Base-by-base conservation (phyloP, 2,113 vertebrate genomes). In the Nerophis lumbriciformis region DNA sequence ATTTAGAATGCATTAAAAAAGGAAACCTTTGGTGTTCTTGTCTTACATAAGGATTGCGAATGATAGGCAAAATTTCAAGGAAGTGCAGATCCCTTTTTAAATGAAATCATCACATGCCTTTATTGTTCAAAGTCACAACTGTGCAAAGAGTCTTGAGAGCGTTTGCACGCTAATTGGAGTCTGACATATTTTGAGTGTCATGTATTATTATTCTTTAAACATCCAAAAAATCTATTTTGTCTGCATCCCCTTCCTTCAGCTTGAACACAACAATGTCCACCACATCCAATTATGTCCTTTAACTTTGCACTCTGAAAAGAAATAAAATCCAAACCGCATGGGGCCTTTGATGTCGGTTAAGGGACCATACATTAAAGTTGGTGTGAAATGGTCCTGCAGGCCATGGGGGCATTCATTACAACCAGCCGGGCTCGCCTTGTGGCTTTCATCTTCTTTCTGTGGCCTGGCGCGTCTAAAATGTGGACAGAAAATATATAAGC, bases 341-440 rank as follows among this genome's bases (percentile, higher is more conserved):
- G 6, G 19, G 42, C 35, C 53, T 79, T 82, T 69, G 42, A 76
- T 56, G 64, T 68, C 11, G 52, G 4, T 28, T 37, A 1, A 71
- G n/a, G 39, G 48, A 21, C 9, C 35, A 49, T 54, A 48, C 54
- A 35, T 28, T 5, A 16, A 65, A 50, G 13, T 19, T 21, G 8
- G 28, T 45, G 8, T 21, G 12, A 54, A n/a, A 8, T 21, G 36
- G 1, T 11, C 48, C 55, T 9, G 45, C 38, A 51, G 37, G 14
- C 5, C 5, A 19, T 48, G 15, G 8, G 58, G 8, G 35, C 19
- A 14, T 8, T 42, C 19, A 39, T 55, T 53, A 37, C 5, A 50
- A 44, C 42, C 37, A 50, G 45, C 49, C 16, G 39, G 1, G 5
- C 16, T 68, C 35, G 38, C 44, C 14, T 59, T 16, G 11, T 39